Percentiles rank a stretch among this genome's conserved stretches.
Conservation (phyloP, 1,140 invertebrate species). For the Drosophila sp. region DNA sequence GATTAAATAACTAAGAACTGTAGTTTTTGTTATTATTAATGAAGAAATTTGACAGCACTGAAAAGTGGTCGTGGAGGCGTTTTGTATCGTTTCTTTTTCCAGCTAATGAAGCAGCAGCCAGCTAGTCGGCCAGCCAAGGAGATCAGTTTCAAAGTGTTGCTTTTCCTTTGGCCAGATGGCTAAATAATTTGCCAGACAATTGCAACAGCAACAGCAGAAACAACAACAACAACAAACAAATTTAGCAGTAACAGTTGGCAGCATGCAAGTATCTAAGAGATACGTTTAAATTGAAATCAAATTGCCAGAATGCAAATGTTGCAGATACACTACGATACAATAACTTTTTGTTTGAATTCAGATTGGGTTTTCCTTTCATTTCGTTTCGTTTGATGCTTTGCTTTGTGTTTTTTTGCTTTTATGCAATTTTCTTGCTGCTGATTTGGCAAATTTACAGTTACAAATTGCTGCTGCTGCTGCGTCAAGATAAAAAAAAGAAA, state of each 20-base stretch:
- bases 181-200: constrained; percentile 40
- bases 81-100: constrained; percentile 3
- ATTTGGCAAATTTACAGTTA: constrained; percentile 63
- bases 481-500: background rate
- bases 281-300: constrained; percentile 63
- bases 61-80: constrained; percentile 12
- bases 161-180: constrained; percentile 42
- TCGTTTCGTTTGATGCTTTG: constrained; percentile 6
- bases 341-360: constrained; percentile 21
- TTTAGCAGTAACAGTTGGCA: constrained; percentile 43
- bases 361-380: constrained; percentile 40
- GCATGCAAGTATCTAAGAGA: constrained; percentile 43
- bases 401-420: constrained; percentile 20
- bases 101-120: constrained; percentile 40
- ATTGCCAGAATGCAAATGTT: constrained; percentile 69
- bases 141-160: constrained; percentile 22
- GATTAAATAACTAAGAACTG: constrained; percentile 54
- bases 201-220: constrained; percentile 14
- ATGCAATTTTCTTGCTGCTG: constrained; percentile 57
- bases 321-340: constrained; percentile 15
- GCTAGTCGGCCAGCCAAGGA: constrained; percentile 7
- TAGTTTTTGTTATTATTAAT: constrained; percentile 46
- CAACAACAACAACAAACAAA: constrained; percentile 7
- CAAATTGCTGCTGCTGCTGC: constrained; percentile 49
- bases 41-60: constrained; percentile 56